These are phyloP conservation scores for Mythimna loreyi DNA, from an alignment of 2,888 invertebrate species.

Conservation along the genomic window DNA sequence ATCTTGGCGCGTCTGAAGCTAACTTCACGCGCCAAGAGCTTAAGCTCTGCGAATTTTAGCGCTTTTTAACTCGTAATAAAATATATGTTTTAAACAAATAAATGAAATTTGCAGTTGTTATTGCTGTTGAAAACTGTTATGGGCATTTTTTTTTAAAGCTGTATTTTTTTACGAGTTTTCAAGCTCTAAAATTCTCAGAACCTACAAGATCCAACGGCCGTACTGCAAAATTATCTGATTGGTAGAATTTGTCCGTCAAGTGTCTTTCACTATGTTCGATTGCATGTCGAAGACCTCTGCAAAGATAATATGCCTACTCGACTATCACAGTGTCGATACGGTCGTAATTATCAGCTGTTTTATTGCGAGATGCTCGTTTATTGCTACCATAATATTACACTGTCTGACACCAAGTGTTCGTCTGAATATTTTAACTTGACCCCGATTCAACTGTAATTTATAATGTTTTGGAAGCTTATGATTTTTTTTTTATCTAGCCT, in stretches of 20 bases:
- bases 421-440: constrained; percentile 47
- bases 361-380: constrained; percentile 42
- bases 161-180: too few relatives aligned
- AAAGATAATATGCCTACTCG: constrained; percentile 54
- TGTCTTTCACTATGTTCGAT: constrained; percentile 52
- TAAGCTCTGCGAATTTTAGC: too few relatives aligned
- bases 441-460: constrained; percentile 9
- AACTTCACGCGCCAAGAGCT: too few relatives aligned
- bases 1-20: too few relatives aligned
- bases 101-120: too few relatives aligned
- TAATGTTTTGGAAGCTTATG: not conserved
- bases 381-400: constrained; percentile 23
- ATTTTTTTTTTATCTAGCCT: too few relatives aligned
- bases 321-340: constrained; percentile 48
- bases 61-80: too few relatives aligned
- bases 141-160: too few relatives aligned
- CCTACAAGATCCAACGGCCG: too few relatives aligned
- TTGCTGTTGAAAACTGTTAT: too few relatives aligned
- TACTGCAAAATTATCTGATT: constrained; percentile 42
- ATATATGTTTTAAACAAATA: too few relatives aligned
- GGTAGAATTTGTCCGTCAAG: constrained; percentile 55
- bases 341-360: constrained; percentile 42
- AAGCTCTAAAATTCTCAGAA: constrained; percentile 3
- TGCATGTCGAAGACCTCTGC: constrained; percentile 59
- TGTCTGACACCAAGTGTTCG: constrained; percentile 42